Percentiles rank a stretch among this genome's conserved stretches.
Conservation (phyloP, 2,888 invertebrate species). For the Apamea epomidion region DNA sequence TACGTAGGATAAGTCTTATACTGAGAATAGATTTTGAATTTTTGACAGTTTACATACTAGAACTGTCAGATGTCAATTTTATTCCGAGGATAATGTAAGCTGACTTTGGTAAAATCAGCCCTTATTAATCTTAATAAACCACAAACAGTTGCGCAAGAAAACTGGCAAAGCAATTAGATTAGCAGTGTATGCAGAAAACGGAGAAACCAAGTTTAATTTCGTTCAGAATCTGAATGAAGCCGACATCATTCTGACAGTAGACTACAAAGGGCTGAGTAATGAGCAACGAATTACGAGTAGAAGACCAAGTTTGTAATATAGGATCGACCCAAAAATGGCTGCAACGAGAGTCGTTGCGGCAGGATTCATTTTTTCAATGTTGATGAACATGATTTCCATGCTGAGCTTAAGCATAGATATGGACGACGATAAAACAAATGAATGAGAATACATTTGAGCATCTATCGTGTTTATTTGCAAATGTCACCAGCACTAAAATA, state of each 20-base stretch:
- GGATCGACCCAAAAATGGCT: background rate
- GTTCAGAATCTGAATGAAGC: background rate
- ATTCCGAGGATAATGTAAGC: too few species aligned
- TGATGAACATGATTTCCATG: background rate
- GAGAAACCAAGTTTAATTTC: background rate
- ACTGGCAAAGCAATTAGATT: background rate
- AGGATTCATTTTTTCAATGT: background rate
- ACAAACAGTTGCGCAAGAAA: background rate
- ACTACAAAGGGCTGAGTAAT: background rate
- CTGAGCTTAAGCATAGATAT: background rate
- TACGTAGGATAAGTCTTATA: too few species aligned
- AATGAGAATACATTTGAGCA: background rate
- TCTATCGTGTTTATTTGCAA: conserved; percentile 9
- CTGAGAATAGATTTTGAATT: too few species aligned
- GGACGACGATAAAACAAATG: background rate
- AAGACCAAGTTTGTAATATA: background rate
- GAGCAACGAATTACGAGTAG: background rate
- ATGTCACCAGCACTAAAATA: conserved; percentile 37
- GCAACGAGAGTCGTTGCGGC: background rate
- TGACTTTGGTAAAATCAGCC: too few species aligned
- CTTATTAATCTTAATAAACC: too few species aligned
- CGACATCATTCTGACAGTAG: background rate
- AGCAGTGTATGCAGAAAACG: background rate
- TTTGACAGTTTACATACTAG: too few species aligned
- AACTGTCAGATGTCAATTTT: too few species aligned